These are phyloP conservation scores for Heliconius hortense DNA, from an alignment of 2,888 invertebrate species.

Conservation along the genomic window DNA sequence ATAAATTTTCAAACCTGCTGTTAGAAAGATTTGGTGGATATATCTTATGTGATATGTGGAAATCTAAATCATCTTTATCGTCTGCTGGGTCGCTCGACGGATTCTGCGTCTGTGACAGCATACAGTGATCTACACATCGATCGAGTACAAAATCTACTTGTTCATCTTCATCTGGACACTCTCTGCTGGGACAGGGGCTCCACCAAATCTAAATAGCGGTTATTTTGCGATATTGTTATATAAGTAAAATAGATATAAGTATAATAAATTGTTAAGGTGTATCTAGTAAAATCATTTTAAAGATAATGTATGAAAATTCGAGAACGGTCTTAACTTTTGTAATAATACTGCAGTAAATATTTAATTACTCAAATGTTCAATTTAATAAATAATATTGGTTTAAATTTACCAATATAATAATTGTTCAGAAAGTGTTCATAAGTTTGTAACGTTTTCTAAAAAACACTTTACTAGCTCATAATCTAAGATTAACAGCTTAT, in stretches of 20 bases:
- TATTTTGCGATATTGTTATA: slow-evolving; percentile 1
- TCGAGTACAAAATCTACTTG: slow-evolving; percentile 87
- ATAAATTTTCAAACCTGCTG: slow-evolving; percentile 53
- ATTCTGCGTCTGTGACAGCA: slow-evolving; percentile 75
- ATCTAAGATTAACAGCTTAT: slow-evolving; percentile 2
- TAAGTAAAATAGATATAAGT: too few relatives aligned
- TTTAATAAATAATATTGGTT: too few relatives aligned
- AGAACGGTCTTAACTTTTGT: too few relatives aligned
- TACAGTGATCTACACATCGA: slow-evolving; percentile 88
- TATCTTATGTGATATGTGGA: slow-evolving; percentile 79
- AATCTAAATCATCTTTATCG: slow-evolving; percentile 79
- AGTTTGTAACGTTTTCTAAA: neutral
- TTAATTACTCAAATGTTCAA: too few relatives aligned
- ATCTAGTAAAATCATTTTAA: neutral
- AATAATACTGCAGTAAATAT: too few relatives aligned
- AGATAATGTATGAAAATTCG: neutral
- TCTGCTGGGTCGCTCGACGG: slow-evolving; percentile 69
- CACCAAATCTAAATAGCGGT: slow-evolving; percentile 85
- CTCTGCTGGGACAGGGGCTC: slow-evolving; percentile 90
- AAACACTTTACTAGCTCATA: neutral
- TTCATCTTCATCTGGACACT: slow-evolving; percentile 88
- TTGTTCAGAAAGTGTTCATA: neutral
- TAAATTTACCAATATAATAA: neutral
- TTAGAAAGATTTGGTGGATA: slow-evolving; percentile 69
- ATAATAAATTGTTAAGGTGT: neutral